Percentiles rank a stretch among this genome's conserved stretches.
These are phyloP conservation scores for Phalacrocorax carbo DNA, from an alignment of 2,113 vertebrate species.

Conservation along the genomic window DNA sequence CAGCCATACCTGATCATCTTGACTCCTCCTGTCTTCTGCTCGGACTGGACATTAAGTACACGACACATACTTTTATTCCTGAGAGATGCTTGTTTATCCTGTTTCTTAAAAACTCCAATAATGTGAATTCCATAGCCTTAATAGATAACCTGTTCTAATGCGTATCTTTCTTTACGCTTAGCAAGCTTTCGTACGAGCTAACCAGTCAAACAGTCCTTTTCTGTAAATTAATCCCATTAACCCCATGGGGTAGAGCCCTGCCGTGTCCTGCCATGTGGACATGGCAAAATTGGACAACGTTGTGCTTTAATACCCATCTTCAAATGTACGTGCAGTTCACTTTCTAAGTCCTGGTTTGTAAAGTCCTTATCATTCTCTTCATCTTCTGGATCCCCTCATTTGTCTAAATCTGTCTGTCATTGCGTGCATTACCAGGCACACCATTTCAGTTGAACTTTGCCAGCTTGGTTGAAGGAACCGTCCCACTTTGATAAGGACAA, in stretches of 20 bases:
- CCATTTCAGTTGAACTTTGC: background rate
- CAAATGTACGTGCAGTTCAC: background rate
- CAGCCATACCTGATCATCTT: background rate
- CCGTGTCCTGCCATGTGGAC: no score
- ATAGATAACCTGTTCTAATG: background rate
- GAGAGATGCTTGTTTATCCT: background rate
- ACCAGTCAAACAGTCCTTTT: background rate
- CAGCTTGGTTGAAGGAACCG: background rate
- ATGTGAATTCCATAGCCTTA: background rate
- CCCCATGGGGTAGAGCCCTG: background rate
- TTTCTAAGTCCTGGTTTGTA: background rate
- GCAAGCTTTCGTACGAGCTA: background rate
- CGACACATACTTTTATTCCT: background rate
- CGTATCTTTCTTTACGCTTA: background rate
- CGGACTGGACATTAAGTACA: background rate
- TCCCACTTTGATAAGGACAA: background rate
- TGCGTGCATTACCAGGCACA: fast-evolving
- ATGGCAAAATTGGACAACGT: background rate
- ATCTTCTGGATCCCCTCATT: background rate
- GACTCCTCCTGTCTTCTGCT: background rate
- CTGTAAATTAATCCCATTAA: background rate
- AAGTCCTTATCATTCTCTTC: background rate
- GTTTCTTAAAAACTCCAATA: background rate
- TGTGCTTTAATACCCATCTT: background rate
- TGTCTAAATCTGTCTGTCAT: background rate